A percentile compares a stretch with the other conserved stretches of the same genome.
phyloP scores from a whole-genome alignment of 2,797 vertebrate species.

The Buphagus erythrorhynchus region DNA sequence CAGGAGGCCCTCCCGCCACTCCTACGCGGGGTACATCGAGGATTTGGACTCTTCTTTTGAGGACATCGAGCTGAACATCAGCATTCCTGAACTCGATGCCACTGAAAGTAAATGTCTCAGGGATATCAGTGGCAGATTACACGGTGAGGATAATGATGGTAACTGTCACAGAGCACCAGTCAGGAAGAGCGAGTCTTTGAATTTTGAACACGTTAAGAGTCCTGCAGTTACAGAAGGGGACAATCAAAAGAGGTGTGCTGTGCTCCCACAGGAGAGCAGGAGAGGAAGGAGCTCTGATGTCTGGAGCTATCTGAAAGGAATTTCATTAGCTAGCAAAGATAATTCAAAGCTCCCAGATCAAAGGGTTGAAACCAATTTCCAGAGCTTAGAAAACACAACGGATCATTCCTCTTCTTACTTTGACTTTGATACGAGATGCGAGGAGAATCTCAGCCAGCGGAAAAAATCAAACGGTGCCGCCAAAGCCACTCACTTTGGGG shows the following conservation, averaged over 20 bases:
- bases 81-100: slow-evolving; percentile 68
- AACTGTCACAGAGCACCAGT: slow-evolving; percentile 68
- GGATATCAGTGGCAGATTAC: slow-evolving; percentile 54
- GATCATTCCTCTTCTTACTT: slow-evolving; percentile 78
- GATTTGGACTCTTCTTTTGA: slow-evolving; percentile 89
- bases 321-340: slow-evolving; percentile 84
- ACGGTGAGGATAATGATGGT: slow-evolving; percentile 16
- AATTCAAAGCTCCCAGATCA: slow-evolving; percentile 79
- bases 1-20: slow-evolving; percentile 86
- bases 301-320: slow-evolving; percentile 89
- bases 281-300: slow-evolving; percentile 84
- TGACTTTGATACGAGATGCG: slow-evolving; percentile 77
- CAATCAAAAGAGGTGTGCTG: slow-evolving; percentile 70
- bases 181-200: slow-evolving; percentile 77
- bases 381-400: slow-evolving; percentile 79
- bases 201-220: slow-evolving; percentile 77
- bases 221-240: slow-evolving; percentile 74
- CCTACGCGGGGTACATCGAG: slow-evolving; percentile 85
- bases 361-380: slow-evolving; percentile 83
- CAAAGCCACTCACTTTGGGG: slow-evolving; percentile 84
- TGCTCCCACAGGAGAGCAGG: slow-evolving; percentile 69
- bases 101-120: slow-evolving; percentile 65
- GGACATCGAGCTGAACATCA: slow-evolving; percentile 80
- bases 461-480: slow-evolving; percentile 69
- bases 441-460: slow-evolving; percentile 75